phyloP scores from a whole-genome alignment of 2,888 invertebrate genomes.

The Charanyca ferruginea region DNA sequence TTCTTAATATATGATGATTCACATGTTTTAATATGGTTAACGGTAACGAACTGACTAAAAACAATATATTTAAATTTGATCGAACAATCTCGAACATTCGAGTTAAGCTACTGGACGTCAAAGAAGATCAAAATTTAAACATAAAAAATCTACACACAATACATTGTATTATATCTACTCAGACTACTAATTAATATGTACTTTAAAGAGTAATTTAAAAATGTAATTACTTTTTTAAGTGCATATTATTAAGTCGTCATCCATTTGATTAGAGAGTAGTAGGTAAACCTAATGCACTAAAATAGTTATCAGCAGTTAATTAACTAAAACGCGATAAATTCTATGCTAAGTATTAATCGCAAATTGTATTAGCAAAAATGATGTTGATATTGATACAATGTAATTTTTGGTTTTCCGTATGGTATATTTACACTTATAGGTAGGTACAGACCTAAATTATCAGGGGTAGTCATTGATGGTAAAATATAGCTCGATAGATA shows the following conservation, averaged over 20 bases:
- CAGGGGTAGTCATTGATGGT: constrained; percentile 13
- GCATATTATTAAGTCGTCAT: too few relatives aligned
- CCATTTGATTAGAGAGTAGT: too few relatives aligned
- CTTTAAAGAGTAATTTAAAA: not conserved
- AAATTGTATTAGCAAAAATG: constrained; percentile 8
- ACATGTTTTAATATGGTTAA: not conserved
- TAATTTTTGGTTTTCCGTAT: constrained; percentile 14
- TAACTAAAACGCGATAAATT: constrained; percentile 36
- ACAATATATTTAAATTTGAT: constrained; percentile 6
- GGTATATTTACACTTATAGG: constrained; percentile 2
- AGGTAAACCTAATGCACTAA: constrained; percentile 5
- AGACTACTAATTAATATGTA: too few relatives aligned
- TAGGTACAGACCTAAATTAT: constrained; percentile 19
- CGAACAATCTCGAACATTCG: constrained; percentile 2
- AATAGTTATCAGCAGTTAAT: constrained; percentile 33
- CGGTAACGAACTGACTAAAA: too few relatives aligned
- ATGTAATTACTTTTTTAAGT: too few relatives aligned
- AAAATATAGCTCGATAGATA: constrained; percentile 30
- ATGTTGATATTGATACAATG: not conserved
- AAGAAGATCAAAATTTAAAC: not conserved
- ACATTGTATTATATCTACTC: too few relatives aligned
- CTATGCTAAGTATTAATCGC: constrained; percentile 22
- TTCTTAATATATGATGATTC: constrained; percentile 32
- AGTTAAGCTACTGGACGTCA: not conserved
- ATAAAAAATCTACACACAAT: too few relatives aligned